These are phyloP conservation scores for Ceratina australensis DNA, from an alignment of 1,140 invertebrate genomes.

Conservation along the genomic window DNA sequence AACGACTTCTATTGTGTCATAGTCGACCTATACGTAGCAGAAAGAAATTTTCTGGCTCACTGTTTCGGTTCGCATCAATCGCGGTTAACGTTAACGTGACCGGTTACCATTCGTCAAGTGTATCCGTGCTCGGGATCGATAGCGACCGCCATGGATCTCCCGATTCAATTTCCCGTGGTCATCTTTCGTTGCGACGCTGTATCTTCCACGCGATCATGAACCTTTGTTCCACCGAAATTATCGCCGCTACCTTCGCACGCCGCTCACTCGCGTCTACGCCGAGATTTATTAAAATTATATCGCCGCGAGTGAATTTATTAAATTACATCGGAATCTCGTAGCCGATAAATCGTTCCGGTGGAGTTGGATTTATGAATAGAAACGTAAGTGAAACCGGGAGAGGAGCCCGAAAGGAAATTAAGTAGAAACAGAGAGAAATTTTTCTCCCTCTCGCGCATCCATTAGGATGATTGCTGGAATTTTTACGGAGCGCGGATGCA, in stretches of 20 bases:
- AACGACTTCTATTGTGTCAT: background rate
- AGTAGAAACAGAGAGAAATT: background rate
- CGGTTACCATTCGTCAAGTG: conserved; percentile 13
- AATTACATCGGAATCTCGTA: too few species aligned
- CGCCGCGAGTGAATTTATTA: too few species aligned
- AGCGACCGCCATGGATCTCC: conserved; percentile 23
- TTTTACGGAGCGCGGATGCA: background rate
- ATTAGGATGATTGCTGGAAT: conserved; percentile 53
- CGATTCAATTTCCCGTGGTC: conserved; percentile 39
- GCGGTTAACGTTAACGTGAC: conserved; percentile 1
- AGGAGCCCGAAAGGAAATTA: background rate
- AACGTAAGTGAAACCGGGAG: too few species aligned
- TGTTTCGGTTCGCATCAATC: conserved; percentile 13
- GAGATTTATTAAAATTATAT: too few species aligned
- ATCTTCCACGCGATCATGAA: background rate
- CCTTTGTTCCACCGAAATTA: background rate
- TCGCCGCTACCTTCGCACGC: background rate
- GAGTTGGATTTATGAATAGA: too few species aligned
- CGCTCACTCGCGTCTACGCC: background rate
- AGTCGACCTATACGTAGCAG: background rate
- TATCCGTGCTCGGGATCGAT: conserved; percentile 5
- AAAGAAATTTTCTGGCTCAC: background rate
- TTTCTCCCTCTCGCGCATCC: conserved; percentile 20
- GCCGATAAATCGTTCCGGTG: too few species aligned
- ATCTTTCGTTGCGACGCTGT: conserved; percentile 1